phyloP scores from a whole-genome alignment of 2,797 vertebrate genomes.

The Macropus fuliginosus region DNA sequence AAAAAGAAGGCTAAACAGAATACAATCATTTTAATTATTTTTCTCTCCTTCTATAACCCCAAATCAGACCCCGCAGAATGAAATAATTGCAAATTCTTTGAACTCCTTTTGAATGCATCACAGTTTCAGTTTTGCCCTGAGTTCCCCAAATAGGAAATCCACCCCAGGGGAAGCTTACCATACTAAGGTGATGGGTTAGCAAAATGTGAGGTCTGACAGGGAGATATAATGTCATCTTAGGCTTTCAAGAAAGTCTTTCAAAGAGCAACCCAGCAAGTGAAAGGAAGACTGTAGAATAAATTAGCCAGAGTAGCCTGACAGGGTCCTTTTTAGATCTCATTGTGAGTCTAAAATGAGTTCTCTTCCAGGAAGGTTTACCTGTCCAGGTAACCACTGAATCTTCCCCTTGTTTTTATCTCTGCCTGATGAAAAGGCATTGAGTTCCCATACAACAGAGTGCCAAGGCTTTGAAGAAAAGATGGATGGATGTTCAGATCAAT shows the following conservation, averaged over 20 bases:
- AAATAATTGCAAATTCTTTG: background rate
- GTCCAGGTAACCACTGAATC: conserved; percentile 12
- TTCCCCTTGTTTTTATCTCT: background rate
- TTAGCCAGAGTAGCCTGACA: background rate
- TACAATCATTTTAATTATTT: background rate
- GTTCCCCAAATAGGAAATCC: background rate
- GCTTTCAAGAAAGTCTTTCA: conserved; percentile 8
- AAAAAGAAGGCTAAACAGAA: background rate
- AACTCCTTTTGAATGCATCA: background rate
- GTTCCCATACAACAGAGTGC: background rate
- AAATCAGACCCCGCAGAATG: background rate
- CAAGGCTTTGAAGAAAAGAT: conserved; percentile 45
- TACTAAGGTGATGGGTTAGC: background rate
- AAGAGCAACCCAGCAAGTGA: background rate
- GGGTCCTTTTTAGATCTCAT: background rate
- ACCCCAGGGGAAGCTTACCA: background rate
- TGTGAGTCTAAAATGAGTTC: background rate
- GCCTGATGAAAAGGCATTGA: conserved; percentile 15
- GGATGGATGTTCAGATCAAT: conserved; percentile 1
- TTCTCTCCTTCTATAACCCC: background rate
- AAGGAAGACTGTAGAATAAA: background rate
- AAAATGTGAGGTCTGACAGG: background rate
- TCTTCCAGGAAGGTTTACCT: conserved; percentile 28
- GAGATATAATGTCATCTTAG: background rate
- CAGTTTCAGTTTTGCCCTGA: background rate